Evolutionary conservation across 1,140 invertebrate genomes (phyloP), one percentile per base, ranked within the genome.

Genomic region (Pseudomyrmex pallidus): DNA sequence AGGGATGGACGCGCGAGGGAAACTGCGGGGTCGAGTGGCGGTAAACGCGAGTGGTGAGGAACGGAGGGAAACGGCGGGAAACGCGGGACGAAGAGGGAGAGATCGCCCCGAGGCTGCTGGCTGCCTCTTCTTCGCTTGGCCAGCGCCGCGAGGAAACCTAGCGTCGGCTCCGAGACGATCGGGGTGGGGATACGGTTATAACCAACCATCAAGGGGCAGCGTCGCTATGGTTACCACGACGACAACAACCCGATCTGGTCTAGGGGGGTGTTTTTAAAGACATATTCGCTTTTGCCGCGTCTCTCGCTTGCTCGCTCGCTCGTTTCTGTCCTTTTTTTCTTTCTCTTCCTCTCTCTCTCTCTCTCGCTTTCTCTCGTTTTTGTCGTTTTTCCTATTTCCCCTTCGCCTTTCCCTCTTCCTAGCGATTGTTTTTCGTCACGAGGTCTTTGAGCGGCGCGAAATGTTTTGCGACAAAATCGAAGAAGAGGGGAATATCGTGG

Each of bases 141-240:
- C 90, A 91, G 84, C 82, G 74, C 83, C 73, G 87, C 84, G 90
- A 88, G 90, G 90, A 92, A 92, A 92, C 89, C 88, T 89, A 92
- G 88, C 92, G 90, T 88, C 86, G 89, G 80, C 80, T 82, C 80
- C 15, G 74, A 63, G 48, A 64, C 68, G 46, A 35, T 13, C 72
- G 56, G 20, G 83, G 85, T 64, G 78, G 87, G 70, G 78, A 76
- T 73, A 87, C 87, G 89, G 83, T 92, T 91, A 91, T 92, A 91
- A 92, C 92, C 92, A 91, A 91, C 92, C 90, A 91, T 89, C 89
- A 82, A 92, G 90, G 90, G 90, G 88, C 89, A 91, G 85, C 91
- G 93, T 94, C 85, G 88, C 91, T 90, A 94, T 94, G 92, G 91
- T 91, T 92, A 94, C 93, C 88, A 76, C 90, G 90, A 93, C 93